Evolutionary conservation across 2,113 vertebrate genomes (phyloP).

Genomic region (Uropsilus gracilis): DNA sequence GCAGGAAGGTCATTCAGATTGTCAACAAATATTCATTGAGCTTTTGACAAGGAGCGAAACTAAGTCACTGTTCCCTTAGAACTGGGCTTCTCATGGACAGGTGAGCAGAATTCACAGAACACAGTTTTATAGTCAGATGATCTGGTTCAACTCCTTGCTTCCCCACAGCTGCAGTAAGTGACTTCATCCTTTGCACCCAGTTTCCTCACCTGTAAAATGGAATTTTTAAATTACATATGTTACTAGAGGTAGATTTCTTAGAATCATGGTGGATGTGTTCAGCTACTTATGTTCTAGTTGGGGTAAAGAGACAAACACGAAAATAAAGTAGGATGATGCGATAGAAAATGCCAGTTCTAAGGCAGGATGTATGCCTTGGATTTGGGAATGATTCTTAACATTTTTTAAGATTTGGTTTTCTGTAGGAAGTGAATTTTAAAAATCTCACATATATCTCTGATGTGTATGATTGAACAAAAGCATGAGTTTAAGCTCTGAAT

Average conservation of each 20-base stretch:
- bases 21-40: not conserved
- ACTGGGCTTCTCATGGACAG: not conserved
- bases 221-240: not conserved
- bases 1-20: not conserved
- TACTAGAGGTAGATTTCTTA: not conserved
- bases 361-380: not conserved
- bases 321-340: not conserved
- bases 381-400: not conserved
- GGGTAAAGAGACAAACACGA: not conserved
- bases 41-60: not conserved
- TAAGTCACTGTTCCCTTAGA: not conserved
- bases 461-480: not conserved
- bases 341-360: not conserved
- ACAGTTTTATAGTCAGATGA: not conserved
- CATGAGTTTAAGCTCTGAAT: not conserved
- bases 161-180: not conserved
- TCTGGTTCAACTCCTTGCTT: not conserved
- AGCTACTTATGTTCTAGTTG: not conserved
- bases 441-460: not conserved
- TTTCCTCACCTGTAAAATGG: not conserved
- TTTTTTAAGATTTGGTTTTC: conserved; percentile 28
- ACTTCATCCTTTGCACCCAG: not conserved
- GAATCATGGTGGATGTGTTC: not conserved
- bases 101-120: not conserved
- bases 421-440: not conserved